phyloP scores from a whole-genome alignment of 2,888 invertebrate genomes.

The Chymomyza procnemis region DNA sequence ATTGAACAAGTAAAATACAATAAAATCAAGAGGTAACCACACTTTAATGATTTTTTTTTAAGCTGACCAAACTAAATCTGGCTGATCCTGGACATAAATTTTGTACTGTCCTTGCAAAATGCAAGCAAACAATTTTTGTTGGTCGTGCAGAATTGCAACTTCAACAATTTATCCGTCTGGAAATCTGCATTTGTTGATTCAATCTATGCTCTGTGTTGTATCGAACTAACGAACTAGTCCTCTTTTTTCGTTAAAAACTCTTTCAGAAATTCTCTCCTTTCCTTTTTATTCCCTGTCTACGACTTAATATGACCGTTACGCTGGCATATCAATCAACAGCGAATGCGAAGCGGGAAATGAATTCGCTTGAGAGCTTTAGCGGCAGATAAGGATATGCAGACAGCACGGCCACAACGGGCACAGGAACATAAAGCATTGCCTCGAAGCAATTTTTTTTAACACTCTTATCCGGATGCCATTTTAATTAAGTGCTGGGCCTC shows the following conservation, averaged over 20 bases:
- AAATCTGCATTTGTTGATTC: constrained; percentile 66
- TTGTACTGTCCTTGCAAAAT: constrained; percentile 13
- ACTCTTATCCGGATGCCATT: constrained; percentile 56
- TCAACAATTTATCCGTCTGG: constrained; percentile 66
- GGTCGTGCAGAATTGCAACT: constrained; percentile 40
- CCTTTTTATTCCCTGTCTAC: not conserved
- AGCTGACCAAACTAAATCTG: not conserved
- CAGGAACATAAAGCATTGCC: constrained; percentile 15
- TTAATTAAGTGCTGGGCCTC: constrained; percentile 66
- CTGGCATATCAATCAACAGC: constrained; percentile 67
- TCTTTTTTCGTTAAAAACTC: constrained; percentile 28
- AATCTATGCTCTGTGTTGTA: constrained; percentile 48
- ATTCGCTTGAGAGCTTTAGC: constrained; percentile 45
- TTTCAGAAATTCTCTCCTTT: not conserved
- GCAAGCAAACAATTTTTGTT: constrained; percentile 22
- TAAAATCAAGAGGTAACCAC: constrained; percentile 3
- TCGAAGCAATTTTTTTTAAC: constrained; percentile 13
- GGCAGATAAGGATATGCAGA: constrained; percentile 40
- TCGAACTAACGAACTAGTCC: constrained; percentile 66
- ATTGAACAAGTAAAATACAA: constrained; percentile 11
- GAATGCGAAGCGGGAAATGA: constrained; percentile 63
- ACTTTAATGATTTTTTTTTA: constrained; percentile 3
- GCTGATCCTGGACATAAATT: not conserved
- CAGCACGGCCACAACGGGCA: constrained; percentile 21
- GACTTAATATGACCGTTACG: constrained; percentile 40